A percentile compares a stretch with the other conserved stretches of the same genome.
These are phyloP conservation scores for Panthera tigris DNA, from an alignment of 2,113 vertebrate genomes.

Conservation along the genomic window DNA sequence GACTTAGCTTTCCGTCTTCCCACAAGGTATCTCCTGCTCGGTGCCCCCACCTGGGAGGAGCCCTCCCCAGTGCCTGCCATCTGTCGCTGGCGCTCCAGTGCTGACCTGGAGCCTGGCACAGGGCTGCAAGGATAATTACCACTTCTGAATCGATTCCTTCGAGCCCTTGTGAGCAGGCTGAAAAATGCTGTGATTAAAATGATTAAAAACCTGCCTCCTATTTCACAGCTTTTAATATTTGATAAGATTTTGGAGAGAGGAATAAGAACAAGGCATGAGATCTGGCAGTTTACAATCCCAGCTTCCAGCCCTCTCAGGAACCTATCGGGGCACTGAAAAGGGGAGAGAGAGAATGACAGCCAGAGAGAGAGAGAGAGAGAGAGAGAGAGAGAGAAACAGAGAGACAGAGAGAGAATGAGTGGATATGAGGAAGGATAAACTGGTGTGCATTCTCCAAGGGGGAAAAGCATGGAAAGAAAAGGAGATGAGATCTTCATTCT, in stretches of 20 bases:
- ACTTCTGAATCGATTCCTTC: slow-evolving; percentile 68
- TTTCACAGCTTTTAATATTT: slow-evolving; percentile 76
- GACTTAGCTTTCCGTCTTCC: slow-evolving; percentile 59
- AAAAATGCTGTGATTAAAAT: slow-evolving; percentile 76
- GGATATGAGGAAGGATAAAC: neutral
- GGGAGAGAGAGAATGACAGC: too few species aligned
- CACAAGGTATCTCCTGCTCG: neutral
- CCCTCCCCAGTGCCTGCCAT: slow-evolving; percentile 40
- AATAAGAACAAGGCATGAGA: slow-evolving; percentile 27
- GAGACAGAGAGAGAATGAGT: neutral
- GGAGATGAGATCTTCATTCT: neutral
- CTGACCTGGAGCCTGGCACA: slow-evolving; percentile 35
- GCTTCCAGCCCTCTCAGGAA: neutral
- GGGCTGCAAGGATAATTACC: slow-evolving; percentile 55
- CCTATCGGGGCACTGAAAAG: neutral
- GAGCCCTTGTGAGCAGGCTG: slow-evolving; percentile 74
- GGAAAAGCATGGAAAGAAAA: neutral
- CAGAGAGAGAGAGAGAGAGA: too few species aligned
- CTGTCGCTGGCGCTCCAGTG: slow-evolving; percentile 28
- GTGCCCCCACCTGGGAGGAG: neutral
- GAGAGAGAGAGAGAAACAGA: too few species aligned
- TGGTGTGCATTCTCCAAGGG: neutral
- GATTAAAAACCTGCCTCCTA: slow-evolving; percentile 73
- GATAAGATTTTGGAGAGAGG: slow-evolving; percentile 57
- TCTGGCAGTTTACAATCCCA: neutral